These are phyloP conservation scores for Microcaecilia unicolor DNA, from an alignment of 2,797 vertebrate genomes.

Conservation along the genomic window DNA sequence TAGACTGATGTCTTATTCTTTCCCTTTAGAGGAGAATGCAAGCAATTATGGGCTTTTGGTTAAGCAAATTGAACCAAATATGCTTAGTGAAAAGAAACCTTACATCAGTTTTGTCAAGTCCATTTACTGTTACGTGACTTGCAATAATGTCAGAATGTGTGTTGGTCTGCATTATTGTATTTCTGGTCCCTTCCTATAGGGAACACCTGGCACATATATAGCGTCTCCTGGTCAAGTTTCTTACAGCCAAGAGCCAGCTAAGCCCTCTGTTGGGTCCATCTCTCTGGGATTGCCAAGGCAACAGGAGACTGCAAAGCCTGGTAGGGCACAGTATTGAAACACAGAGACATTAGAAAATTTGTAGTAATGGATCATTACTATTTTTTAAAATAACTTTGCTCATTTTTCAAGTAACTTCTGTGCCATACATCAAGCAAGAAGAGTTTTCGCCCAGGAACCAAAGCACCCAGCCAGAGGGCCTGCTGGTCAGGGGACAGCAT, in stretches of 20 bases:
- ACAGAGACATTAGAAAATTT: not conserved
- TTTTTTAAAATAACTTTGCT: no score
- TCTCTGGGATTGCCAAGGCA: slow-evolving; percentile 90
- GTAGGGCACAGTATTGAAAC: slow-evolving; percentile 46
- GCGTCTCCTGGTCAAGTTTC: slow-evolving; percentile 77
- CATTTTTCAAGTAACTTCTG: slow-evolving; percentile 28
- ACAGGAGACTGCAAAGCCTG: slow-evolving; percentile 81
- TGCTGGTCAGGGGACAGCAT: slow-evolving; percentile 71
- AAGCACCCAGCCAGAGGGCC: slow-evolving; percentile 67
- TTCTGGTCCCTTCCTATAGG: slow-evolving; percentile 51
- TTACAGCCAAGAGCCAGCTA: slow-evolving; percentile 77
- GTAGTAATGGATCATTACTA: not conserved
- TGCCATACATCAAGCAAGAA: slow-evolving; percentile 78
- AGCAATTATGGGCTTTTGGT: no score
- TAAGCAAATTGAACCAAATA: no score
- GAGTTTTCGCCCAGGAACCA: slow-evolving; percentile 75
- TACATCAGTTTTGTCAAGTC: no score
- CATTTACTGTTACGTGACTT: no score
- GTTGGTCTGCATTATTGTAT: no score
- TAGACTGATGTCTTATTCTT: no score
- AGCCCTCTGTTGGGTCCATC: slow-evolving; percentile 87
- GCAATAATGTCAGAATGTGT: no score
- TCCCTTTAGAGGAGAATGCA: no score
- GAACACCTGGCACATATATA: slow-evolving; percentile 92
- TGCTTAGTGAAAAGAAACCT: no score